Evolutionary conservation across 2,888 invertebrate genomes (phyloP).

Genomic region (Biston betularia): DNA sequence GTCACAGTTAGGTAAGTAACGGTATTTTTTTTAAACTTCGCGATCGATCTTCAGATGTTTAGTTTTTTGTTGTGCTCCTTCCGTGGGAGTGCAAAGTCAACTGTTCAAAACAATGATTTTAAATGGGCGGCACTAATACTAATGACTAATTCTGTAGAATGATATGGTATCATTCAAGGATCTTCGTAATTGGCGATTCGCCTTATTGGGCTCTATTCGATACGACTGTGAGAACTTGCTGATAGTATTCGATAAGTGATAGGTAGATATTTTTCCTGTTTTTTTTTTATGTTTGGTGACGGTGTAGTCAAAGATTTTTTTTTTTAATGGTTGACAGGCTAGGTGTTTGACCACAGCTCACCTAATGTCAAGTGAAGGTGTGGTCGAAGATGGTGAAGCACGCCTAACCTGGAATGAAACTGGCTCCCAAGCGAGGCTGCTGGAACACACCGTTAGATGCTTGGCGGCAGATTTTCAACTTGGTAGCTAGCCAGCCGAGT

Average conservation of each 20-base stretch:
- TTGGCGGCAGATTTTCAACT: too few species aligned
- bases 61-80: slow-evolving; percentile 6
- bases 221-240: slow-evolving; percentile 16
- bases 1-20: slow-evolving; percentile 12
- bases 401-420: too few species aligned
- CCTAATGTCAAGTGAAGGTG: too few species aligned
- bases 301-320: too few species aligned
- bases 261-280: not conserved
- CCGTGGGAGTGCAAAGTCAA: slow-evolving; percentile 18
- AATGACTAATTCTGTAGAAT: slow-evolving; percentile 19
- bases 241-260: slow-evolving; percentile 19
- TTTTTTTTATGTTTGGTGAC: too few species aligned
- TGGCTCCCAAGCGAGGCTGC: too few species aligned
- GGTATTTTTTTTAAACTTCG: not conserved
- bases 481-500: too few species aligned
- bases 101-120: slow-evolving; percentile 17
- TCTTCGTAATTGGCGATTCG: slow-evolving; percentile 22
- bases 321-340: too few species aligned
- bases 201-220: slow-evolving; percentile 10
- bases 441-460: too few species aligned
- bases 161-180: slow-evolving; percentile 35
- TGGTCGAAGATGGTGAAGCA: too few species aligned
- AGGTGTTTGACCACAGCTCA: too few species aligned
- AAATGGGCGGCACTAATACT: slow-evolving; percentile 9
- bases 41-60: not conserved